phyloP scores from a whole-genome alignment of 2,888 invertebrate genomes.

The Lochmaea crataegi region DNA sequence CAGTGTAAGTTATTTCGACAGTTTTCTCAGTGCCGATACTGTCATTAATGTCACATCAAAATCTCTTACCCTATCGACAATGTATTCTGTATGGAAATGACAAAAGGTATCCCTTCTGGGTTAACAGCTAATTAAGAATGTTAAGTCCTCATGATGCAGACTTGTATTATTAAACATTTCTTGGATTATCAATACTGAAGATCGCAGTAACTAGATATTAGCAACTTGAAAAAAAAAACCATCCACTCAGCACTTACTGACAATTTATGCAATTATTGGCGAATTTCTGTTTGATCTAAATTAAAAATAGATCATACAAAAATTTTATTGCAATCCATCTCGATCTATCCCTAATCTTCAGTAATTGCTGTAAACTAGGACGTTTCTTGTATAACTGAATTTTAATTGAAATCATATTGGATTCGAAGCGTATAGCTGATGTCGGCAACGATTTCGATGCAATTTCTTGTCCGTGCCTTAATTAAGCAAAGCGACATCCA shows the following conservation, averaged over 20 bases:
- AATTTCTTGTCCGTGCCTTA: constrained; percentile 36
- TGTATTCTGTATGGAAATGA: too few relatives aligned
- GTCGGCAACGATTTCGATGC: constrained; percentile 15
- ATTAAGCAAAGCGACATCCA: constrained; percentile 35
- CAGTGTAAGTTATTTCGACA: too few relatives aligned
- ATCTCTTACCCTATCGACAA: too few relatives aligned
- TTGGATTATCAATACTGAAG: too few relatives aligned
- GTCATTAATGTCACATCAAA: too few relatives aligned
- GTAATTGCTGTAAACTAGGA: constrained; percentile 1
- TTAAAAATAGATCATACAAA: neutral
- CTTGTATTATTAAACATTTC: too few relatives aligned
- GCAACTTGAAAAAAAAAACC: too few relatives aligned
- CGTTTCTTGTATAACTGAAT: constrained; percentile 10
- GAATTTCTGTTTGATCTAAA: neutral
- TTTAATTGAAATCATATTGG: constrained; percentile 11
- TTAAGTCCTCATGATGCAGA: too few relatives aligned
- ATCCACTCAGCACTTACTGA: neutral
- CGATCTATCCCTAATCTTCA: neutral
- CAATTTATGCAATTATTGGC: neutral
- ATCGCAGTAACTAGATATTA: too few relatives aligned
- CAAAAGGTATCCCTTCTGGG: too few relatives aligned
- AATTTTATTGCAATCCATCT: neutral
- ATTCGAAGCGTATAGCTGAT: constrained; percentile 6
- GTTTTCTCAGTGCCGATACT: too few relatives aligned
- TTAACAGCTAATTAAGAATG: too few relatives aligned